These are phyloP conservation scores for Delphinus delphis DNA, from an alignment of 2,113 vertebrate genomes.

Conservation along the genomic window DNA sequence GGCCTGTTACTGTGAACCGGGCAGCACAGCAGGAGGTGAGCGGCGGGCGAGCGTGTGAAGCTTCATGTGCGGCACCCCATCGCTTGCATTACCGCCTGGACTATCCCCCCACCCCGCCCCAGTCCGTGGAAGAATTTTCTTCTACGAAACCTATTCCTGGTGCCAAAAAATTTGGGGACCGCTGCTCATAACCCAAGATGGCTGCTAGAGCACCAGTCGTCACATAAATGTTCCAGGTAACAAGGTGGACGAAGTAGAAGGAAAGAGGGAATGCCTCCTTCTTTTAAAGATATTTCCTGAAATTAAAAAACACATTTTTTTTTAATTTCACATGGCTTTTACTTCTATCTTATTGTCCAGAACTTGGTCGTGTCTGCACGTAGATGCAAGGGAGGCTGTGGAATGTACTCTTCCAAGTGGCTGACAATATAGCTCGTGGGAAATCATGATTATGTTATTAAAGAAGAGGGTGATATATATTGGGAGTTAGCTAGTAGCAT, in stretches of 20 bases:
- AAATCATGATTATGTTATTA: neutral
- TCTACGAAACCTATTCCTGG: no score
- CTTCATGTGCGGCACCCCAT: no score
- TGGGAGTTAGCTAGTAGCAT: neutral
- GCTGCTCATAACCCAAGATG: neutral
- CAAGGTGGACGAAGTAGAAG: neutral
- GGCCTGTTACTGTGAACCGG: no score
- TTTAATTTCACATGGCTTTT: neutral
- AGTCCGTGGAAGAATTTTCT: no score
- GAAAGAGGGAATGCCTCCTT: neutral
- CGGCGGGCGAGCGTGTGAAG: no score
- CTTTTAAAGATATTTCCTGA: neutral
- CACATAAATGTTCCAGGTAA: neutral
- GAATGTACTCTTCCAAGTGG: neutral
- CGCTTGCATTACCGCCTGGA: rapidly evolving
- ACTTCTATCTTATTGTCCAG: neutral
- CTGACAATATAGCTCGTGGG: neutral
- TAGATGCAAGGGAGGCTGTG: neutral
- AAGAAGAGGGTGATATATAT: neutral
- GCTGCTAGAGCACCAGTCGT: neutral
- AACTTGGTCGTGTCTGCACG: neutral
- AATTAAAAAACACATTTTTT: neutral
- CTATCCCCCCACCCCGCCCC: no score
- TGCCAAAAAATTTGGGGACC: no score
- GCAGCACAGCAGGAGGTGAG: no score